Conservation (phyloP, 2,113 vertebrate genomes). For the Erythrolamprus reginae region DNA sequence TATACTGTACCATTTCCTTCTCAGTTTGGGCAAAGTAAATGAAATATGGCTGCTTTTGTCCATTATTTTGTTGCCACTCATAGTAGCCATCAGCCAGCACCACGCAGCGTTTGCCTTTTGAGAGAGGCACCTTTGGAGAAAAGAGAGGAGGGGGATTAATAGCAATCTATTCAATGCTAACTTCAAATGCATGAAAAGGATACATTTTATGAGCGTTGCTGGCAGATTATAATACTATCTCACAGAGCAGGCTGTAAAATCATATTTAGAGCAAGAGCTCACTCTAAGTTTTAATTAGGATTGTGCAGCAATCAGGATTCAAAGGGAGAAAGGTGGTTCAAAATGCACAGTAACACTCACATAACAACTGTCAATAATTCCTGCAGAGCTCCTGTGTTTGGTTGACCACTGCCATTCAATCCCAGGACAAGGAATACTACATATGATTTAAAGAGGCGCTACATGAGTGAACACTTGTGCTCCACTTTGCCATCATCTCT, state of each 20-base stretch:
- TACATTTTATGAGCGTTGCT: background rate
- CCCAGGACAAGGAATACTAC: background rate
- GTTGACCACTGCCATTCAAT: background rate
- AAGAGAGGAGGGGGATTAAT: background rate
- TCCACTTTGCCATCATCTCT: background rate
- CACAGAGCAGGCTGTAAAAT: background rate
- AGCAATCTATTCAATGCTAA: background rate
- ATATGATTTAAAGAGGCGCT: background rate
- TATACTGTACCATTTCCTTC: slow-evolving; percentile 60
- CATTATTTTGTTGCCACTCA: slow-evolving; percentile 80
- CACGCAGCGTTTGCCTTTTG: slow-evolving; percentile 89
- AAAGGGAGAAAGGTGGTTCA: background rate
- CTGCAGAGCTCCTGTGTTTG: background rate
- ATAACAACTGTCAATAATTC: background rate
- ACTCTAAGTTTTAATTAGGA: background rate
- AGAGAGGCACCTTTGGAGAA: slow-evolving; percentile 76
- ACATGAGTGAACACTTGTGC: background rate
- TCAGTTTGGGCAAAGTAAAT: slow-evolving; percentile 87
- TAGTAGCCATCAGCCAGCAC: slow-evolving; percentile 95
- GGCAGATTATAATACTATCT: background rate
- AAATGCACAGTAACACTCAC: background rate
- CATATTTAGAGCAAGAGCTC: rapidly evolving
- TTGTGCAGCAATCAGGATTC: background rate
- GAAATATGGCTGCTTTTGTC: slow-evolving; percentile 86
- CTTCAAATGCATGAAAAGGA: background rate